Base-by-base conservation (phyloP, 2,113 vertebrate genomes). In the Rhabdornis inornatus region DNA sequence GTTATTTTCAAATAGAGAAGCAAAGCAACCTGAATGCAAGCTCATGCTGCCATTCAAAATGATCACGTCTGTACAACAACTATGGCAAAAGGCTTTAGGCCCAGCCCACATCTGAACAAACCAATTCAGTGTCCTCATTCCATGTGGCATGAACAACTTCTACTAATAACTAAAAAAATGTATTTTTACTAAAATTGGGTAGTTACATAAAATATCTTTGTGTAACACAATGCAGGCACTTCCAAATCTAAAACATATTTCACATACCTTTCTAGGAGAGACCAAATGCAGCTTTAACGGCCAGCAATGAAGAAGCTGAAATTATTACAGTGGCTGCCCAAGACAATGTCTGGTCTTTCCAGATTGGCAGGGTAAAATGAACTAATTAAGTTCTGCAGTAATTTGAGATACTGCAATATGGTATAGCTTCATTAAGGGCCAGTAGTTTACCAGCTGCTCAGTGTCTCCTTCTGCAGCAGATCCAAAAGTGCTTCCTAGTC, bases 361-460 rank as follows among this genome's bases (percentile, higher is more conserved):
- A 96, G 74, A 95, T 14, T 95, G 87, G 91, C 88, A 96, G 93
- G 76, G 82, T 94, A 96, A 87, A 96, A 91, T 0, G 15, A 95
- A 91, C 92, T 92, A 95, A 97, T 94, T 96, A 96, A 92, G 70
- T 90, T 95, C 89, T 84, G 94, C 74, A 77, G 91, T 94, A 97
- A 97, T 19, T 89, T 72, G 75, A 97, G 94, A 78, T 83, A 80
- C 7, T 65, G 84, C 93, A 95, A 87, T 91, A 91, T 50, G 89
- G 87, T 50, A 92, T 19, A 87, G 69, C 60, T 91, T 95, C 95
- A 97, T 89, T 95, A 96, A 90, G 59, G 78, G 78, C 65, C 94
- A 89, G 86, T 94, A 97, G 91, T 97, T 97, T 95, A 94, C 91
- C 95, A 97, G 94, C 92, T 98, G 94, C 95, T 95, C 92, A 76